phyloP scores from a whole-genome alignment of 2,888 invertebrate genomes.

The Drosophila tanythrix region DNA sequence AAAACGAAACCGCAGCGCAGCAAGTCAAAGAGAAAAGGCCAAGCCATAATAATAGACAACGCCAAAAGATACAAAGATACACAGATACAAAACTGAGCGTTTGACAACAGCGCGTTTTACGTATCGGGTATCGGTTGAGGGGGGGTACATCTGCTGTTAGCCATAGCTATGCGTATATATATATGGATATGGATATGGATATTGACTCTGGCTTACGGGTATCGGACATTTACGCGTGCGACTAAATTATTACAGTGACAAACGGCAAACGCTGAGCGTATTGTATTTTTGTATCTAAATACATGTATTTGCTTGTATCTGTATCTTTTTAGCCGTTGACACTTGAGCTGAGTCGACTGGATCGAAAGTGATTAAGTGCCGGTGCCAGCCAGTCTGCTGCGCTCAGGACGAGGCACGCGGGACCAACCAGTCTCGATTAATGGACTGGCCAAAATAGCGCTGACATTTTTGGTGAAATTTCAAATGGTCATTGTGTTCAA shows the following conservation, averaged over 20 bases:
- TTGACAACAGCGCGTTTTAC: slow-evolving; percentile 44
- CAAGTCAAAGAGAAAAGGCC: slow-evolving; percentile 51
- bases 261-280: neutral
- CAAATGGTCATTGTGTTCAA: slow-evolving; percentile 63
- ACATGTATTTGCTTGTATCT: neutral
- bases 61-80: slow-evolving; percentile 34
- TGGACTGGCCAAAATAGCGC: slow-evolving; percentile 58
- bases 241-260: slow-evolving; percentile 64
- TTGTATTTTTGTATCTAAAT: neutral
- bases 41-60: slow-evolving; percentile 39
- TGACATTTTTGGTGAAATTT: slow-evolving; percentile 68
- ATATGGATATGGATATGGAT: neutral
- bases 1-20: slow-evolving; percentile 57
- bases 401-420: slow-evolving; percentile 52
- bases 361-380: slow-evolving; percentile 30
- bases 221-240: slow-evolving; percentile 64
- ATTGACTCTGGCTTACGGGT: neutral
- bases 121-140: neutral
- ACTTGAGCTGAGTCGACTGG: slow-evolving; percentile 10
- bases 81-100: slow-evolving; percentile 28
- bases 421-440: slow-evolving; percentile 40
- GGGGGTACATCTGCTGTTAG: too few species aligned
- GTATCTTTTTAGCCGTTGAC: slow-evolving; percentile 19
- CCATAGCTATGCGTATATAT: neutral
- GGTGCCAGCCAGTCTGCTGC: slow-evolving; percentile 72